A percentile compares a stretch with the other conserved stretches of the same genome.
Evolutionary conservation across 2,888 invertebrate genomes (phyloP).

Genomic region (Drosophila falleni): DNA sequence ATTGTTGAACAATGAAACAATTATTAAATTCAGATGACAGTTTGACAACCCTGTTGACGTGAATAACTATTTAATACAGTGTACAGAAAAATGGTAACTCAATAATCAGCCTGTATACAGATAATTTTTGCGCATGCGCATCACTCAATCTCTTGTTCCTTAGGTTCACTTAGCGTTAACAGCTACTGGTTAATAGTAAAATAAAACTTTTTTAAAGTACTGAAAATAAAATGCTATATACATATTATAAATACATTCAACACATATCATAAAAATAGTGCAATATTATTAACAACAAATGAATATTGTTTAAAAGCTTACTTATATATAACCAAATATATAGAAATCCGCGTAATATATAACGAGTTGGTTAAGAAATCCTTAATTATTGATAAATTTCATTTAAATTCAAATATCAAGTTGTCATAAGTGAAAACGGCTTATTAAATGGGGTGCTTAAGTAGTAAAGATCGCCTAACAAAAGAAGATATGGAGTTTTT

Average conservation of each 20-base stretch:
- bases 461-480: conserved; percentile 97
- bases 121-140: conserved; percentile 74
- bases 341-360: conserved; percentile 43
- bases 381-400: conserved; percentile 42
- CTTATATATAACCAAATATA: conserved; percentile 27
- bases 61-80: conserved; percentile 56
- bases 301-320: conserved; percentile 54
- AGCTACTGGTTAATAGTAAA: conserved; percentile 66
- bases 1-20: not conserved
- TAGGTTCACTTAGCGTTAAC: conserved; percentile 69
- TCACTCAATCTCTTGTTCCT: conserved; percentile 63
- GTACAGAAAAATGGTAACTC: conserved; percentile 75
- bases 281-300: conserved; percentile 43
- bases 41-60: conserved; percentile 63
- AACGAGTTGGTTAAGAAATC: conserved; percentile 32
- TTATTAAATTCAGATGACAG: not conserved
- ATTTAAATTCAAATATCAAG: conserved; percentile 44
- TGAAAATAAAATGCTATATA: conserved; percentile 46
- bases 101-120: conserved; percentile 77
- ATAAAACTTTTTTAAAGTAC: conserved; percentile 47
- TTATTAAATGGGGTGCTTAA: conserved; percentile 94
- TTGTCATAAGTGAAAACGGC: conserved; percentile 61
- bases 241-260: conserved; percentile 56
- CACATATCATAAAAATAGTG: conserved; percentile 68
- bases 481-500: conserved; percentile 99